Conservation (phyloP, 2,888 invertebrate genomes). For the Cantharis rustica region DNA sequence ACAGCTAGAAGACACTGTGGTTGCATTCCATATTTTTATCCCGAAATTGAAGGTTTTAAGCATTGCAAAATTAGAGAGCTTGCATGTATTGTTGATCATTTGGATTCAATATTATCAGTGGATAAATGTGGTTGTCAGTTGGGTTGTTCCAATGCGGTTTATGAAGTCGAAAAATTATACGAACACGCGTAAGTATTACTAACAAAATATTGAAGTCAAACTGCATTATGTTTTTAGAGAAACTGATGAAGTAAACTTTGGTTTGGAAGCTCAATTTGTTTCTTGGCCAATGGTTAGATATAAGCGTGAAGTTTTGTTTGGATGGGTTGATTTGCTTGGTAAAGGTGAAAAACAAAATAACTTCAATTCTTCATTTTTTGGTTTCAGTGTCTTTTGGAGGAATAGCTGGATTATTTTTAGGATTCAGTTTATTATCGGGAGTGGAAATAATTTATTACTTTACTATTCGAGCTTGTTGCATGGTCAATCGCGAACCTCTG, state of each 20-base stretch:
- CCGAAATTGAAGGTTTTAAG: constrained; percentile 60
- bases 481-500: constrained; percentile 60
- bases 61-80: constrained; percentile 66
- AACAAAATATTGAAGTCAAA: too few relatives aligned
- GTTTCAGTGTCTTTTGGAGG: constrained; percentile 68
- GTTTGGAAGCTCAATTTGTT: constrained; percentile 68
- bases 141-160: constrained; percentile 76
- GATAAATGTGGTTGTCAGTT: constrained; percentile 71
- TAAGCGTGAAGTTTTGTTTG: constrained; percentile 80
- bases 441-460: constrained; percentile 81
- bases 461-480: constrained; percentile 70
- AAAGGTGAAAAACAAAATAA: constrained; percentile 38
- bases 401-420: constrained; percentile 70
- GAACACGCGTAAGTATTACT: constrained; percentile 65
- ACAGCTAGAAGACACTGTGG: constrained; percentile 66
- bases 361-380: background rate
- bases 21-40: constrained; percentile 76
- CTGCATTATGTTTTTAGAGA: background rate
- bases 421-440: constrained; percentile 76
- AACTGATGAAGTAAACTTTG: constrained; percentile 22
- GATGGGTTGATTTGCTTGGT: constrained; percentile 83
- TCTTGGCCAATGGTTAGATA: constrained; percentile 81
- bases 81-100: constrained; percentile 62
- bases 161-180: constrained; percentile 74
- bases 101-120: constrained; percentile 62